Evolutionary conservation across 1,140 invertebrate genomes (phyloP), one percentile per base, ranked within the genome.

Genomic region (Trichogramma pretiosum): DNA sequence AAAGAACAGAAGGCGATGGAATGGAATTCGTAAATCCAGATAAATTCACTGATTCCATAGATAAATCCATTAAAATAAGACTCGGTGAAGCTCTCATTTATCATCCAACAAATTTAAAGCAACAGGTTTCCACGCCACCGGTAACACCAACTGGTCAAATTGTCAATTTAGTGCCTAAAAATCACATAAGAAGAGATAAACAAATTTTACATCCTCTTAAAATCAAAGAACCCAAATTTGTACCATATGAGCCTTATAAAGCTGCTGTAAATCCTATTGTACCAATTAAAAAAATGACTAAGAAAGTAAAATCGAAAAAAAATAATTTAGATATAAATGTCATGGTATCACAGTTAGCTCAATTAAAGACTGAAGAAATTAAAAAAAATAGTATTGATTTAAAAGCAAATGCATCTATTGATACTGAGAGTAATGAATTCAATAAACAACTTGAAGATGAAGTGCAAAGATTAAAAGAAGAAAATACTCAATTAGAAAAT

Each of bases 161-260:
- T 52, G 60, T 74, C 16, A 68, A 73, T 45, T 54, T 73, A 26
- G 54, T 66, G 23, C 70, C 72, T 39, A 66, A 63, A 22, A 63
- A 56, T 41, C 58, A 61, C 40, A 45, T 53, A 16, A 70, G 67
- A 56, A 70, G 66, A 39, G 61, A 68, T 47, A 68, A 58, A 48
- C 61, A 63, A 24, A 60, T 70, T 34, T 46, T 71, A 2, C 58
- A 56, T 52, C 63, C 65, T 2, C 56, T 77, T 16, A 81, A 82
- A 63, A 76, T 74, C 0, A 87, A 83, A 58, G 81, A 83, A 57
- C 84, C 86, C 2, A 89, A 87, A 63, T 92, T 92, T 70, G 77
- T 93, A 17, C 89, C 89, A 1, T 90, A 87, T 57, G 89, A 93
- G 60, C 89, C 89, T 0, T 92, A 90, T 58, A 85, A 88, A 61